These are phyloP conservation scores for Cistogaster globosa DNA, from an alignment of 2,888 invertebrate species.

Conservation along the genomic window DNA sequence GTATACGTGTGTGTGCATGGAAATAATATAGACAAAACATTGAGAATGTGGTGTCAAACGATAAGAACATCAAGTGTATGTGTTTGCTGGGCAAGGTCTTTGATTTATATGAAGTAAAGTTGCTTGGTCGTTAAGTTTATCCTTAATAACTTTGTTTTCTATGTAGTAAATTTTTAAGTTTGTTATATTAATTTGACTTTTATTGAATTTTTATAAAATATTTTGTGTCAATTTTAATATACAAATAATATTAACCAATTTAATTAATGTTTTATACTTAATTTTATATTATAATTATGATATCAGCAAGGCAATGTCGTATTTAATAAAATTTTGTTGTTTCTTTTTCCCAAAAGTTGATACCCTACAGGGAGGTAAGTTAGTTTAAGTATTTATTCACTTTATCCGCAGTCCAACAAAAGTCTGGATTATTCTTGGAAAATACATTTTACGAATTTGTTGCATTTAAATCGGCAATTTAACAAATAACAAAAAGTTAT, in stretches of 20 bases:
- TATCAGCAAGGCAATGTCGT: slow-evolving; percentile 73
- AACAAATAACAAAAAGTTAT: no score
- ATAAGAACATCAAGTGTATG: no score
- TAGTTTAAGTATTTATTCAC: no score
- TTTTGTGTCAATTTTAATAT: slow-evolving; percentile 9
- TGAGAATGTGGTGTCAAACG: no score
- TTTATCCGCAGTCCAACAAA: no score
- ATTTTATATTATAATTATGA: slow-evolving; percentile 48
- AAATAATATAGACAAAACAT: no score
- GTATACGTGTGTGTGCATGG: background rate
- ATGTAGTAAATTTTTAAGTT: slow-evolving; percentile 27
- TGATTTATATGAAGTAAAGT: slow-evolving; percentile 49
- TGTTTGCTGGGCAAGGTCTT: background rate
- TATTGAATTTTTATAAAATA: slow-evolving; percentile 46
- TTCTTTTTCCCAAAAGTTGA: background rate
- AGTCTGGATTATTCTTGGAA: no score
- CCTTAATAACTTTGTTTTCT: slow-evolving; percentile 41
- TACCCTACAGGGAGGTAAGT: background rate
- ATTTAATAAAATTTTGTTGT: slow-evolving; percentile 33
- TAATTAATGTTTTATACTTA: slow-evolving; percentile 31
- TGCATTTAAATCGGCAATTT: no score
- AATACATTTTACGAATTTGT: no score
- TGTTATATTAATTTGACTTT: slow-evolving; percentile 36
- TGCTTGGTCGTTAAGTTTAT: slow-evolving; percentile 69
- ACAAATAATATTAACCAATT: slow-evolving; percentile 44